phyloP scores from a whole-genome alignment of 2,113 vertebrate genomes.

The Theristicus caerulescens region DNA sequence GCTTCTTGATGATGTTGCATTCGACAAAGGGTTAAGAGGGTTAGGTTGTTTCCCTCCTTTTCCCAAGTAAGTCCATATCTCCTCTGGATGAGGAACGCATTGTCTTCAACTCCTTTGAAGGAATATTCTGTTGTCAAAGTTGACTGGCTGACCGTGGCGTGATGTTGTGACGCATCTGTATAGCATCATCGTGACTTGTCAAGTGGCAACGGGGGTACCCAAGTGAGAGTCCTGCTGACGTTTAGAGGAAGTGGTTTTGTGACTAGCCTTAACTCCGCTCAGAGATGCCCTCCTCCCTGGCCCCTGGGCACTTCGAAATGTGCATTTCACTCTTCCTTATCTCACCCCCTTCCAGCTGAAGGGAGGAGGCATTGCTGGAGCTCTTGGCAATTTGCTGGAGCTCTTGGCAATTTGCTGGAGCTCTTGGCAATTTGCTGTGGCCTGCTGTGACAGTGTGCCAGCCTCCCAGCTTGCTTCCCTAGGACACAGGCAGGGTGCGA shows the following conservation, averaged over 20 bases:
- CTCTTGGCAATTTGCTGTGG: neutral
- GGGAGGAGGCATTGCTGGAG: neutral
- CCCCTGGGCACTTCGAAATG: neutral
- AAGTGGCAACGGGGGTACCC: neutral
- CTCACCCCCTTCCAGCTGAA: neutral
- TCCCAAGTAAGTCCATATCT: accelerated
- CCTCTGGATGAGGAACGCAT: neutral
- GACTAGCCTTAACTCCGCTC: neutral
- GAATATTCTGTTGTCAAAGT: neutral
- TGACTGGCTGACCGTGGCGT: accelerated
- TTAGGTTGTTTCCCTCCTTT: neutral
- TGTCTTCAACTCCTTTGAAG: neutral
- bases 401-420: too few species aligned
- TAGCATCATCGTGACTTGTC: accelerated
- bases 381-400: neutral
- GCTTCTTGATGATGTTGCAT: neutral
- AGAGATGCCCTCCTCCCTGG: neutral
- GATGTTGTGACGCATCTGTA: accelerated
- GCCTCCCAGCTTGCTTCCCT: neutral
- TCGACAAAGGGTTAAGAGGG: neutral
- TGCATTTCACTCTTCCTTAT: neutral
- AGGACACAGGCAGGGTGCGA: neutral
- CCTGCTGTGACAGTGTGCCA: neutral
- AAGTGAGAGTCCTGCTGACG: neutral
- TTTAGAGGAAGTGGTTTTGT: neutral